A percentile compares a stretch with the other conserved stretches of the same genome.
Evolutionary conservation across 1,140 invertebrate genomes (phyloP).

Genomic region (Aphelinus certus): DNA sequence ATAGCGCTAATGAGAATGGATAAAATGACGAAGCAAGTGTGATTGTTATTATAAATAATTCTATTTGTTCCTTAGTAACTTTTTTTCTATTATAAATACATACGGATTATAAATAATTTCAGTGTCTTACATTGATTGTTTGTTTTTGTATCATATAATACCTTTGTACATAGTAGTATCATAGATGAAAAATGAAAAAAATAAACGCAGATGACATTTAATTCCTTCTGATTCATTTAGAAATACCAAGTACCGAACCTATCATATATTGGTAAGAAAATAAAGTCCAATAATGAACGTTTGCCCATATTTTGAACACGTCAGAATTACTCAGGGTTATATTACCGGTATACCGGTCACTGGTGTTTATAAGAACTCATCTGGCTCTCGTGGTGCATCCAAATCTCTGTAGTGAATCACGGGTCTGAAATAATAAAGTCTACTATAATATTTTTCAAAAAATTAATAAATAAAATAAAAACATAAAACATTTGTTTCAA

Average conservation of each 20-base stretch:
- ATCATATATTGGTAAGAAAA: too few species aligned
- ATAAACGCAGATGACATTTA: constrained; percentile 24
- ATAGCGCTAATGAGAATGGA: constrained; percentile 3
- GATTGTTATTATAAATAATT: constrained; percentile 13
- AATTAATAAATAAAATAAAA: constrained; percentile 36
- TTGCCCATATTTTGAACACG: too few species aligned
- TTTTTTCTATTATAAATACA: constrained; percentile 21
- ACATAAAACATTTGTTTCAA: too few species aligned
- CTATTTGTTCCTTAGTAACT: constrained; percentile 15
- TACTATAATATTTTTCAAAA: constrained; percentile 64
- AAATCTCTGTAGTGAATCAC: constrained; percentile 91
- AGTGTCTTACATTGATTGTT: neutral
- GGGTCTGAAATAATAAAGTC: constrained; percentile 81
- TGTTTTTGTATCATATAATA: neutral
- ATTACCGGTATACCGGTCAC: neutral
- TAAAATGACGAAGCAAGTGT: constrained; percentile 22
- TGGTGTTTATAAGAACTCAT: constrained; percentile 76
- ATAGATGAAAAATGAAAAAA: constrained; percentile 25
- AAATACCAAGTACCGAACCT: too few species aligned
- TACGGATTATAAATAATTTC: constrained; percentile 16
- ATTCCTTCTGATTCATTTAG: too few species aligned
- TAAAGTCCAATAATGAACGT: too few species aligned
- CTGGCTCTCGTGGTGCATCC: constrained; percentile 88
- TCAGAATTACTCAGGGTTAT: too few species aligned
- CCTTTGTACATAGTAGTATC: neutral